phyloP scores from a whole-genome alignment of 35 echinoderm and acorn worm species.

The Acanthaster planci region DNA sequence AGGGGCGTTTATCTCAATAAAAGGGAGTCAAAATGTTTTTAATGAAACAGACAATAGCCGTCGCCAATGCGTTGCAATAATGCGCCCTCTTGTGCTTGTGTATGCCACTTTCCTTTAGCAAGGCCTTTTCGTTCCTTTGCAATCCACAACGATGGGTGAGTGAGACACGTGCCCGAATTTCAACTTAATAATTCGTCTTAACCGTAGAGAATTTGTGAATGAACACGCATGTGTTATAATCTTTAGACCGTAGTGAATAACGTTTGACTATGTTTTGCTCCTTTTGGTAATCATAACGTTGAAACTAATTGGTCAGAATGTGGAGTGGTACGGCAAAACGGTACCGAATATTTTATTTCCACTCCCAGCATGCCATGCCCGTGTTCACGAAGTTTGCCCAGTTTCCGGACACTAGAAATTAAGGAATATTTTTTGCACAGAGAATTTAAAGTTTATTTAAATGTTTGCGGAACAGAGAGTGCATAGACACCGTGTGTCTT shows the following conservation, averaged over 20 bases:
- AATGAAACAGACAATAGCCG: no score
- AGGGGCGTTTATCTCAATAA: no score
- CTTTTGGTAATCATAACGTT: not conserved
- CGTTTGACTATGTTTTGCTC: not conserved
- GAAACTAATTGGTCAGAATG: not conserved
- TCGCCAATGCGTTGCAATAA: not conserved
- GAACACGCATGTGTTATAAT: not conserved
- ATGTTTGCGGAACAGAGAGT: no score
- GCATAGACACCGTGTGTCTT: no score
- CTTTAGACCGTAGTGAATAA: not conserved
- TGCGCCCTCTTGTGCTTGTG: slow-evolving; percentile 27
- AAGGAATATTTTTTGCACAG: no score
- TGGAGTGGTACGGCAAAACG: not conserved
- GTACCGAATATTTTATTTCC: no score
- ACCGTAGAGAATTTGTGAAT: not conserved
- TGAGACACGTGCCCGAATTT: slow-evolving; percentile 1
- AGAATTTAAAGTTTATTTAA: no score
- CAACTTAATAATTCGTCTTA: not conserved
- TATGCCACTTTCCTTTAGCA: not conserved
- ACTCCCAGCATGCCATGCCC: no score
- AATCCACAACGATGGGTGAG: slow-evolving; percentile 23
- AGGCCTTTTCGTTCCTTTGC: slow-evolving; percentile 21
- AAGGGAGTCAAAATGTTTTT: no score
- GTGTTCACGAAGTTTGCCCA: not conserved
- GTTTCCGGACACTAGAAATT: not conserved